Evolutionary conservation across 2,888 invertebrate genomes (phyloP).

Genomic region (Zygaena filipendulae): DNA sequence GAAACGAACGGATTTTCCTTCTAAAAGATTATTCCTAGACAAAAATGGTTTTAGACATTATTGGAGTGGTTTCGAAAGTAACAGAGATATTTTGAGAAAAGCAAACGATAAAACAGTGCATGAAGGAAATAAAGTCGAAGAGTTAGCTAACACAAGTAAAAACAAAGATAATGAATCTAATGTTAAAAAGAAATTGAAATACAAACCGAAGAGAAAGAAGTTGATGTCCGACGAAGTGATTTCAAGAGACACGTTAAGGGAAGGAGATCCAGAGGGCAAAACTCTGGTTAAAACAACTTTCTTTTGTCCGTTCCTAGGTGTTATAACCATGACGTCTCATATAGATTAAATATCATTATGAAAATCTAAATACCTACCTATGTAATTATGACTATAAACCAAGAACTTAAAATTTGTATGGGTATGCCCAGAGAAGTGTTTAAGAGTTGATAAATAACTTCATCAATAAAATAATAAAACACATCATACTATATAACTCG

Average conservation of each 20-base stretch:
- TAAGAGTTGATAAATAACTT: conserved; percentile 1
- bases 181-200: conserved; percentile 7
- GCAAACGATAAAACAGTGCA: conserved; percentile 15
- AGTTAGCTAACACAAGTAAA: not conserved
- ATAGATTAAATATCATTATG: conserved; percentile 8
- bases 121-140: not conserved
- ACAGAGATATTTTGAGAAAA: conserved; percentile 22
- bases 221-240: conserved; percentile 6
- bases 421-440: conserved; percentile 1
- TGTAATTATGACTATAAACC: not conserved
- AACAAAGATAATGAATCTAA: conserved; percentile 3
- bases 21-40: conserved; percentile 32
- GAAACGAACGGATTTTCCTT: conserved; percentile 17
- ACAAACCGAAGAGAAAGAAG: conserved; percentile 14
- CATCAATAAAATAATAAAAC: too few species aligned
- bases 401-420: not conserved
- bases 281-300: conserved; percentile 30
- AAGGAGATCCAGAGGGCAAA: conserved; percentile 7
- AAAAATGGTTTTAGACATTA: conserved; percentile 38
- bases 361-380: conserved; percentile 21
- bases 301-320: conserved; percentile 46
- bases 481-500: too few species aligned
- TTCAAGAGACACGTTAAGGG: conserved; percentile 14
- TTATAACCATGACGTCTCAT: conserved; percentile 30
- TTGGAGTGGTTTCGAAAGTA: conserved; percentile 30